Base-by-base conservation (phyloP, 1,140 invertebrate species). In the Drosophila bipectinata region DNA sequence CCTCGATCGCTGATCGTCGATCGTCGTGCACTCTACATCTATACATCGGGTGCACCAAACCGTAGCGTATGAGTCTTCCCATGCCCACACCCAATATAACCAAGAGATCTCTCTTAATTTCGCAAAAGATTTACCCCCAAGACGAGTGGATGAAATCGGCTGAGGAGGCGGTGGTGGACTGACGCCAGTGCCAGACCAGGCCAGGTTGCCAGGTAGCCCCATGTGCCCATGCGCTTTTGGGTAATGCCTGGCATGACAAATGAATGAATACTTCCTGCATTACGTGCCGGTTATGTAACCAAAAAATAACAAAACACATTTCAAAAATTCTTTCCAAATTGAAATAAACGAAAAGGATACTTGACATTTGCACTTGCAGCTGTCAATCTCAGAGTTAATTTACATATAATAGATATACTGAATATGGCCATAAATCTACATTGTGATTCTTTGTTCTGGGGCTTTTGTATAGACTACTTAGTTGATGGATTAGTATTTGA, bases 181-280 rank as follows among this genome's bases (percentile, higher is more conserved):
- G 15, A 54, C 41, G 41, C 41, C 41, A 37, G 34, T 30, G 26
- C 26, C 26, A 28, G 26, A 28, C 26, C 26, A 28, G 26, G 26
- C 26, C 26, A 66, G 45, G 62, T 57, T 83, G 71, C 72, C 72
- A 80, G 67, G 62, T 73, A 79, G 60, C 15, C 18, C 45, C 64
- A 39, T 69, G 54, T 47, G 54, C 54, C 55, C 58, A 63, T 60
- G 45, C 51, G 57, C 67, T 34, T 68, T 62, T 53, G 67, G 67
- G 61, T 67, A 75, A 64, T 59, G 51, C 49, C 62, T 72, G 73
- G 63, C 64, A 87, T 87, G 79, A 73, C 76, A 88, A 83, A 73
- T 89, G 82, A 89, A 88, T 88, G 83, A 84, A 83, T 79, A 73
- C 83, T 88, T 88, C 83, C 83, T 88, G 84, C 75, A 88, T 88